These are phyloP conservation scores for Cyanoliseus patagonus DNA, from an alignment of 2,113 vertebrate species.

Conservation along the genomic window DNA sequence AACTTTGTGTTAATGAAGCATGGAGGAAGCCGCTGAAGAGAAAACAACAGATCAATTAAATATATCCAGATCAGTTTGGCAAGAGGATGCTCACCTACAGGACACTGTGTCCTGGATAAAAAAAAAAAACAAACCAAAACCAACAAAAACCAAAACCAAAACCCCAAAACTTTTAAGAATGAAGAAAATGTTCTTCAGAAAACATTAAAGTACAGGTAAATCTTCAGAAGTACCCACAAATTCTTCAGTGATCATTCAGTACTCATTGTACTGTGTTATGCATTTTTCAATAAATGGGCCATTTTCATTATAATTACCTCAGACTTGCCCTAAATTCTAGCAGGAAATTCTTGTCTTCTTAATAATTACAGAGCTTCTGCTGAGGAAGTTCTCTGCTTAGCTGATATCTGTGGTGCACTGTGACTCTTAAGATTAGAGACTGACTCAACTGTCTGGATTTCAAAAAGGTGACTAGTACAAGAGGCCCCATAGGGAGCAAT, in stretches of 20 bases:
- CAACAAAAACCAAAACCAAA: no score
- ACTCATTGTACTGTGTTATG: background rate
- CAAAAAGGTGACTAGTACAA: background rate
- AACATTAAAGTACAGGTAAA: background rate
- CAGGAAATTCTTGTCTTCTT: background rate
- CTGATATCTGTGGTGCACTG: background rate
- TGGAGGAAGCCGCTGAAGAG: background rate
- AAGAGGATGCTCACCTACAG: background rate
- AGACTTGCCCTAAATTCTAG: background rate
- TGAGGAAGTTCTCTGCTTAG: background rate
- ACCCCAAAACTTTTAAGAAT: background rate
- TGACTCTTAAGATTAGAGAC: background rate
- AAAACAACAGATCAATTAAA: background rate
- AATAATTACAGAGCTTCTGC: background rate
- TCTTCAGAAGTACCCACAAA: background rate
- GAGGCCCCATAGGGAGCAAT: conserved; percentile 6
- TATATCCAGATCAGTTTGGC: background rate
- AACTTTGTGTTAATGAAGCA: background rate
- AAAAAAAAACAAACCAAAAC: background rate
- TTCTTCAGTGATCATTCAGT: background rate
- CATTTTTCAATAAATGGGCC: background rate
- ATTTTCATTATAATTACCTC: background rate
- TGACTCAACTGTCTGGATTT: conserved; percentile 3
- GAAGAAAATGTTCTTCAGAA: background rate
- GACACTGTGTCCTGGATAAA: background rate